Percentiles rank a stretch among this genome's conserved stretches.
phyloP scores from a whole-genome alignment of 2,113 vertebrate genomes.

The Triplophysa rosa region DNA sequence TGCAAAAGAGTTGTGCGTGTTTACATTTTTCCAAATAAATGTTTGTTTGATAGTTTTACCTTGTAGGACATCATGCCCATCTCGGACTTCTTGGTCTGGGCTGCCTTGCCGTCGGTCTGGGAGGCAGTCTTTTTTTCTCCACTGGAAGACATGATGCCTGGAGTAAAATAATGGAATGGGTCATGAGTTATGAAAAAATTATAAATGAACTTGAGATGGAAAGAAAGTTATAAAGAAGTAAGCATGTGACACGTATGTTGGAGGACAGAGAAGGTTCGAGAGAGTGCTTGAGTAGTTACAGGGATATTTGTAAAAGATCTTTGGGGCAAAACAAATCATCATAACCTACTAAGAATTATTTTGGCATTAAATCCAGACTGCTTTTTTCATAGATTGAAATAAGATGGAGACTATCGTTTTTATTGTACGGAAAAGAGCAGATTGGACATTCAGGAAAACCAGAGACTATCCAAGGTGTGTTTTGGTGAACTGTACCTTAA shows the following conservation, averaged over 20 bases:
- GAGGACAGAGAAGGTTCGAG: not conserved
- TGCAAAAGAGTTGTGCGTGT: too few species aligned
- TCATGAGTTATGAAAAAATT: not conserved
- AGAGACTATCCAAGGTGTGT: too few species aligned
- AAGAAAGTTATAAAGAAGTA: not conserved
- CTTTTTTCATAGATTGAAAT: too few species aligned
- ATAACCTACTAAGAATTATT: too few species aligned
- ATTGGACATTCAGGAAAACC: too few species aligned
- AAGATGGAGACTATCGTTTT: too few species aligned
- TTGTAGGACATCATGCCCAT: slow-evolving; percentile 76
- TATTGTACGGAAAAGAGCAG: not conserved
- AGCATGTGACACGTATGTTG: not conserved
- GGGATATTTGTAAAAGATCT: not conserved
- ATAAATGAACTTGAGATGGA: not conserved
- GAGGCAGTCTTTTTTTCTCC: slow-evolving; percentile 77
- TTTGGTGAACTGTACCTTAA: too few species aligned
- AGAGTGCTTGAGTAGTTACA: too few species aligned
- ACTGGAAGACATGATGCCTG: slow-evolving; percentile 76
- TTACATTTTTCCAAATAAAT: not conserved
- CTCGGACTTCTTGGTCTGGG: slow-evolving; percentile 77
- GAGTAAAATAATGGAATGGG: slow-evolving; percentile 23
- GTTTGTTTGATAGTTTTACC: slow-evolving; percentile 58
- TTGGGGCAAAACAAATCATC: not conserved
- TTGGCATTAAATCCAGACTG: too few species aligned
- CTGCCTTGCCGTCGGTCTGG: slow-evolving; percentile 77